Percentiles rank a stretch among this genome's conserved stretches.
Evolutionary conservation across 2,888 invertebrate genomes (phyloP).

Genomic region (Heliconius hortense): DNA sequence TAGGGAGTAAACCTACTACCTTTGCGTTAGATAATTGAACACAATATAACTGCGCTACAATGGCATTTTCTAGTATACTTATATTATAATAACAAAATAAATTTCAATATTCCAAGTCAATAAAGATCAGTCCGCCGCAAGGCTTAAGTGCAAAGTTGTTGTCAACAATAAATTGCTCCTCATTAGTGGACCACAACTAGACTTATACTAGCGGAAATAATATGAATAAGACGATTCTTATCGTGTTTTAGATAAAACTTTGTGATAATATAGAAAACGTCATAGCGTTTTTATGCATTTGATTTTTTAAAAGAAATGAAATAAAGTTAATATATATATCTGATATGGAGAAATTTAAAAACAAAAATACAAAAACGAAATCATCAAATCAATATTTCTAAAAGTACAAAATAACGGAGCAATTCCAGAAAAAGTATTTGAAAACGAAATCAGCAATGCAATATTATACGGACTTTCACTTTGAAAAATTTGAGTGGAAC

Average conservation of each 20-base stretch:
- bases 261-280: not conserved
- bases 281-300: not conserved
- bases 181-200: constrained; percentile 6
- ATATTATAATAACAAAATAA: not conserved
- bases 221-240: constrained; percentile 13
- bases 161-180: constrained; percentile 26
- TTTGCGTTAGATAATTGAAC: no score
- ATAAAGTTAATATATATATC: not conserved
- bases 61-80: not conserved
- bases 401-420: no score
- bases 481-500: no score
- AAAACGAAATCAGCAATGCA: no score
- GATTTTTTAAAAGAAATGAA: no score
- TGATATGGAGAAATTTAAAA: no score
- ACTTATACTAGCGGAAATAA: constrained; percentile 11
- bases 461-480: no score
- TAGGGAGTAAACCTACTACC: no score
- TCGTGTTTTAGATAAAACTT: not conserved
- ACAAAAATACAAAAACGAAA: no score
- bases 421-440: no score
- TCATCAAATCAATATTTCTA: no score
- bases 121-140: constrained; percentile 18
- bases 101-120: constrained; percentile 18
- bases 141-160: constrained; percentile 11
- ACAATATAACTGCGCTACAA: not conserved